Evolutionary conservation across 2,113 vertebrate genomes (phyloP).

Genomic region (Anoplopoma fimbria): DNA sequence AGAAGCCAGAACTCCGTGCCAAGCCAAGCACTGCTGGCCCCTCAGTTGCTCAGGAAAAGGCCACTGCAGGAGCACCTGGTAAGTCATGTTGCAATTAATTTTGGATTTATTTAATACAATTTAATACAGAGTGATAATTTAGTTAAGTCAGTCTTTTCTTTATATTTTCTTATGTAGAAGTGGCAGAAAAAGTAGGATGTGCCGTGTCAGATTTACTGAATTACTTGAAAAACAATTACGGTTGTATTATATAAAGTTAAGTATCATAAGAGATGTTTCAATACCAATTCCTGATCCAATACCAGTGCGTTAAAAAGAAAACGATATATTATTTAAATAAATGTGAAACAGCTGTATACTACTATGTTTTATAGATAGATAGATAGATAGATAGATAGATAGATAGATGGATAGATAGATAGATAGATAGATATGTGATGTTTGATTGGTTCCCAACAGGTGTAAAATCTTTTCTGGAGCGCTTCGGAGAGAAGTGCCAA

Average conservation of each 20-base stretch:
- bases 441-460: slow-evolving; percentile 53
- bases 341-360: too few relatives aligned
- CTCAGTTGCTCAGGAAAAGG: slow-evolving; percentile 72
- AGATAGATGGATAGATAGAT: too few relatives aligned
- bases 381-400: too few relatives aligned
- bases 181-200: background rate
- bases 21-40: slow-evolving; percentile 60
- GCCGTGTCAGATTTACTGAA: background rate
- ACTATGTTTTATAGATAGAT: too few relatives aligned
- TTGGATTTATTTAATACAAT: background rate
- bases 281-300: too few relatives aligned
- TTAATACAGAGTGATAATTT: too few relatives aligned
- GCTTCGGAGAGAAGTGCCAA: slow-evolving; percentile 91
- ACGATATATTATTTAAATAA: too few relatives aligned
- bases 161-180: background rate
- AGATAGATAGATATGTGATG: too few relatives aligned
- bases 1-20: slow-evolving; percentile 60
- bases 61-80: slow-evolving; percentile 84
- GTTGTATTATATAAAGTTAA: too few relatives aligned
- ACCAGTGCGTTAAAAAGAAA: too few relatives aligned
- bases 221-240: background rate
- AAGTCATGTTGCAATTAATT: slow-evolving; percentile 25
- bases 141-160: too few relatives aligned
- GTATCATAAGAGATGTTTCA: background rate
- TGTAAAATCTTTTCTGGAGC: slow-evolving; percentile 94